Percentiles rank a stretch among this genome's conserved stretches.
phyloP scores from a whole-genome alignment of 92 coral and sea anemone genomes.

The Palythoa grandiflora region DNA sequence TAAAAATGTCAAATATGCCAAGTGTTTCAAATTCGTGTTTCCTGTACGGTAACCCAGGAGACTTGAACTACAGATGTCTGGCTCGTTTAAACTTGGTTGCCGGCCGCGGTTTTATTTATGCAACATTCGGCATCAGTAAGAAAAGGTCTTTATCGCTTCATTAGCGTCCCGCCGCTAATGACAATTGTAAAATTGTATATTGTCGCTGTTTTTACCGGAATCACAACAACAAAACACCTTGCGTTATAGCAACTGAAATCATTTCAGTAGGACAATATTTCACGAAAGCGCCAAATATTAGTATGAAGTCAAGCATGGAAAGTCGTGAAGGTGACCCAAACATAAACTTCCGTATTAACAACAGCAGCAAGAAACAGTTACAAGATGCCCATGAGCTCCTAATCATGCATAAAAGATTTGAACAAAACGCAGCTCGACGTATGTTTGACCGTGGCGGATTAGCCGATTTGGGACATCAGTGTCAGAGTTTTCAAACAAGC shows the following conservation, averaged over 20 bases:
- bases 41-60: neutral
- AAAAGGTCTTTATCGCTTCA: neutral
- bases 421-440: constrained; percentile 78
- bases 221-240: neutral
- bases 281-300: neutral
- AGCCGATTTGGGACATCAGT: constrained; percentile 44
- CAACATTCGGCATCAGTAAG: neutral
- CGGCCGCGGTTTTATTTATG: too few species aligned
- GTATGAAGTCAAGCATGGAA: neutral
- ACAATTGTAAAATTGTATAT: neutral
- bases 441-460: constrained; percentile 79
- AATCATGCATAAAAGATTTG: constrained; percentile 82
- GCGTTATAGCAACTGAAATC: too few species aligned
- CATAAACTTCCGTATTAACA: neutral
- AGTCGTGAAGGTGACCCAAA: neutral
- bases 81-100: neutral
- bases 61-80: neutral
- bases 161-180: constrained; percentile 23
- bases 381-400: constrained; percentile 60
- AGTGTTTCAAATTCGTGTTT: neutral
- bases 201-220: neutral
- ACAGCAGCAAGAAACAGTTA: constrained; percentile 7
- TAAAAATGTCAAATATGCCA: neutral
- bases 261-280: neutral
- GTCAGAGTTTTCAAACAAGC: neutral